Evolutionary conservation across 2,797 vertebrate species (phyloP), one percentile per base, ranked within the genome.

Genomic region (Falco biarmicus): DNA sequence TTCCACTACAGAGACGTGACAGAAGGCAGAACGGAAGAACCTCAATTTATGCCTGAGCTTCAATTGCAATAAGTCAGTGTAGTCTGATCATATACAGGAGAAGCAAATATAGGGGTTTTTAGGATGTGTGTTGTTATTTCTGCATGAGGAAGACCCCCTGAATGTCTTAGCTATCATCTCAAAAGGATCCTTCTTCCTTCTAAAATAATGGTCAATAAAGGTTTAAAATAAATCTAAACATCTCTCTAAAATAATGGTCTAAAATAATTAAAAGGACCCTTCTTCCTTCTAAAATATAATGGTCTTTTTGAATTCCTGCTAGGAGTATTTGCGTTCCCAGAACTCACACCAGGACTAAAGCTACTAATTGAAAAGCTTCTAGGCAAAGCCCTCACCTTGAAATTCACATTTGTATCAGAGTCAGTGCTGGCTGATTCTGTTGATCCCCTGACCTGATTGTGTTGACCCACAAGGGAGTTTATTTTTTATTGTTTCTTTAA

Each of bases 401-500:
- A 91, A 93, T 87, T 61, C 10, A 29, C 37, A 29, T 74, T 92
- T 93, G 5, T 71, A 18, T 59, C 63, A 45, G 54, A 61, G 64
- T 54, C 45, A 43, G 50, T 24, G 41, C 21, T 75, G 89, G 68
- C 34, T 85, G 71, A 78, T 22, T 92, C 48, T 87, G 78, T 90
- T 85, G 56, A 85, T 95, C 32, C 63, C 57, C 57, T 83, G 75
- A 90, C 71, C 39, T 87, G 71, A 78, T 22, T 92, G 53, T 87
- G 78, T 90, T 85, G 56, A 85, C 93, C 29, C 50, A 47, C n/a
- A 74, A 83, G 84, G 68, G 64, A 95, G 53, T 47, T 94, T 75
- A 83, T 75, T 96, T 96, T 95, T 95, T 87, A 87, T 77, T 87
- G 64, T 93, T 89, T 92, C 74, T 93, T 74, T 90, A 87, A 84